A percentile compares a stretch with the other conserved stretches of the same genome.
phyloP scores from a whole-genome alignment of 2,113 vertebrate genomes.

The Oncorhynchus masou region DNA sequence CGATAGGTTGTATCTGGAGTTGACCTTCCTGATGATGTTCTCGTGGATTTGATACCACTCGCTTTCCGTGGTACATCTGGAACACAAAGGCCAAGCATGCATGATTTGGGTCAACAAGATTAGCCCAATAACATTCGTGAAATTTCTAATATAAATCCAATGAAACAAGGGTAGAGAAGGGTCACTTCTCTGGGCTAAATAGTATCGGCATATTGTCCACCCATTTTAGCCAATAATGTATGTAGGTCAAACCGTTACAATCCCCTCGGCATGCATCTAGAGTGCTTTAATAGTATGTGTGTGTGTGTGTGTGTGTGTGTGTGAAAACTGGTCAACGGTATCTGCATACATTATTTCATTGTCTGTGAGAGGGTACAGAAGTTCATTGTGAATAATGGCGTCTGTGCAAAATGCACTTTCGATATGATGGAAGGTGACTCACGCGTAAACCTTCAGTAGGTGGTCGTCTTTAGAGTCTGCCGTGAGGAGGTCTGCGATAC shows the following conservation, averaged over 20 bases:
- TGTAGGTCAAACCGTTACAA: constrained; percentile 53
- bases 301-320: too few relatives aligned
- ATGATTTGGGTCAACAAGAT: too few relatives aligned
- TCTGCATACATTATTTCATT: not conserved
- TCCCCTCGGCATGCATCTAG: constrained; percentile 7
- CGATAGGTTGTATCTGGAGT: constrained; percentile 92
- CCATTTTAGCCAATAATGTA: constrained; percentile 26
- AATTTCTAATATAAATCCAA: too few relatives aligned
- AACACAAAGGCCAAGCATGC: not conserved
- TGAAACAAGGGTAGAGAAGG: too few relatives aligned
- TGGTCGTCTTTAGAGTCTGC: constrained; percentile 96
- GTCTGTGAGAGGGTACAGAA: not conserved
- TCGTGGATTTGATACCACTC: constrained; percentile 98
- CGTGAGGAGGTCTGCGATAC: constrained; percentile 92
- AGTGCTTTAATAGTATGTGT: not conserved
- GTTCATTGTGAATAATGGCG: too few relatives aligned
- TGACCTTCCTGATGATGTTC: constrained; percentile 96
- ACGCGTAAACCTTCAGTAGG: constrained; percentile 96
- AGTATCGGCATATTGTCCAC: constrained; percentile 17
- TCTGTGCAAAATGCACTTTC: not conserved
- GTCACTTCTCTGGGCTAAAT: constrained; percentile 19
- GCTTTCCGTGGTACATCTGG: constrained; percentile 95
- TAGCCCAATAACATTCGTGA: too few relatives aligned
- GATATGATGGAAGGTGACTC: constrained; percentile 60
- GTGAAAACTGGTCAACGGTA: not conserved